Evolutionary conservation across 2,888 invertebrate species (phyloP).

Genomic region (Micropterix aruncella): DNA sequence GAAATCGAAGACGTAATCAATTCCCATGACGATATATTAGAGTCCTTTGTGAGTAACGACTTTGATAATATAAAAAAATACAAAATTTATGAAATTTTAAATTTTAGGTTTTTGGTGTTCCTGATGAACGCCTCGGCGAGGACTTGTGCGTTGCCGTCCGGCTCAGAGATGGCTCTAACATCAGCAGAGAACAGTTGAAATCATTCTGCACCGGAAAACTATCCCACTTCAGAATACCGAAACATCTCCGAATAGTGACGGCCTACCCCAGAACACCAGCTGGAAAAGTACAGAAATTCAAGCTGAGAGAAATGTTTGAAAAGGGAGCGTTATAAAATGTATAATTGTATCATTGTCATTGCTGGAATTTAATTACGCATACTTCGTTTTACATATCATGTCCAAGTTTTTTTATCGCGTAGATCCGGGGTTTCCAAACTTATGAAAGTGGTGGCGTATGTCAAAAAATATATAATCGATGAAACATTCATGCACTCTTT

Average conservation of each 20-base stretch:
- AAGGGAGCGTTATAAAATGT: too few relatives aligned
- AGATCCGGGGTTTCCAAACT: too few relatives aligned
- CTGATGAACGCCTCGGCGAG: constrained; percentile 64
- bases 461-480: too few relatives aligned
- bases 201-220: constrained; percentile 53
- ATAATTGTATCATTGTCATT: too few relatives aligned
- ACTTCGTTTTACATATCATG: too few relatives aligned
- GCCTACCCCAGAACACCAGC: constrained; percentile 70
- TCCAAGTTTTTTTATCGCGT: too few relatives aligned
- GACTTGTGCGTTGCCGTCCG: constrained; percentile 57
- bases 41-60: constrained; percentile 46
- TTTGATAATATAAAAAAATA: background rate
- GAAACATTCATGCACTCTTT: too few relatives aligned
- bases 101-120: constrained; percentile 61
- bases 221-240: constrained; percentile 71
- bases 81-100: background rate
- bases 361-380: too few relatives aligned
- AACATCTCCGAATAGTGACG: constrained; percentile 47
- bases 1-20: constrained; percentile 70
- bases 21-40: constrained; percentile 57
- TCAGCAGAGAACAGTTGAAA: constrained; percentile 47
- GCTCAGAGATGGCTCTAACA: constrained; percentile 32
- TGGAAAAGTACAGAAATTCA: constrained; percentile 71
- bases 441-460: too few relatives aligned
- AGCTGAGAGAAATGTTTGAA: constrained; percentile 35